phyloP scores from a whole-genome alignment of 2,113 vertebrate species.

The Albula glossodonta region DNA sequence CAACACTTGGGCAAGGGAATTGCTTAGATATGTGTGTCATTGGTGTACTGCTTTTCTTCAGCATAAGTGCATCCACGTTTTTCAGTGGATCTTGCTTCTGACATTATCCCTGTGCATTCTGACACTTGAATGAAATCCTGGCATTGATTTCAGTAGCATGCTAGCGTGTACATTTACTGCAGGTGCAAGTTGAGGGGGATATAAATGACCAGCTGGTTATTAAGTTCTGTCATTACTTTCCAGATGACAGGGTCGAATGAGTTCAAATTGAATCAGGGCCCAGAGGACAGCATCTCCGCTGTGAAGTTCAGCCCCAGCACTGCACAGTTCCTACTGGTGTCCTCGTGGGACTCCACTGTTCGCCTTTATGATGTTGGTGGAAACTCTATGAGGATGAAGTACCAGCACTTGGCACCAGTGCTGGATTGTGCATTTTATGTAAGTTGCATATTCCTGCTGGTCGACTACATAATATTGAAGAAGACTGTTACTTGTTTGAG shows the following conservation, averaged over 20 bases:
- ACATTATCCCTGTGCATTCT: too few relatives aligned
- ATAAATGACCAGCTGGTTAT: not conserved
- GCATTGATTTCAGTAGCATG: too few relatives aligned
- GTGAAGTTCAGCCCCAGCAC: slow-evolving; percentile 95
- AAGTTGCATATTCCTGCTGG: slow-evolving; percentile 42
- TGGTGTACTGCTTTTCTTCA: too few relatives aligned
- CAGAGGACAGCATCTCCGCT: slow-evolving; percentile 93
- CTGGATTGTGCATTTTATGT: slow-evolving; percentile 97
- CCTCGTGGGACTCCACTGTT: slow-evolving; percentile 93
- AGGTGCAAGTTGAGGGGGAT: not conserved
- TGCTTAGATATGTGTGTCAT: too few relatives aligned
- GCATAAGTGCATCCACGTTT: too few relatives aligned
- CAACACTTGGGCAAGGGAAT: too few relatives aligned
- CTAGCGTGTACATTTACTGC: too few relatives aligned
- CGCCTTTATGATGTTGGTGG: slow-evolving; percentile 88
- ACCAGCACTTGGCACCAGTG: slow-evolving; percentile 89
- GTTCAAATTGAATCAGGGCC: slow-evolving; percentile 92
- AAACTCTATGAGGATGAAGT: slow-evolving; percentile 95
- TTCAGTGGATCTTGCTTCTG: too few relatives aligned
- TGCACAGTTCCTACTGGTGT: slow-evolving; percentile 91
- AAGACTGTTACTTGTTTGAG: not conserved
- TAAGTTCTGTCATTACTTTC: slow-evolving; percentile 2
- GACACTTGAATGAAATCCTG: too few relatives aligned
- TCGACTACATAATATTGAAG: too few relatives aligned
- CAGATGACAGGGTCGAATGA: slow-evolving; percentile 96